These are phyloP conservation scores for Hipposideros larvatus DNA, from an alignment of 2,797 vertebrate species.

Conservation along the genomic window DNA sequence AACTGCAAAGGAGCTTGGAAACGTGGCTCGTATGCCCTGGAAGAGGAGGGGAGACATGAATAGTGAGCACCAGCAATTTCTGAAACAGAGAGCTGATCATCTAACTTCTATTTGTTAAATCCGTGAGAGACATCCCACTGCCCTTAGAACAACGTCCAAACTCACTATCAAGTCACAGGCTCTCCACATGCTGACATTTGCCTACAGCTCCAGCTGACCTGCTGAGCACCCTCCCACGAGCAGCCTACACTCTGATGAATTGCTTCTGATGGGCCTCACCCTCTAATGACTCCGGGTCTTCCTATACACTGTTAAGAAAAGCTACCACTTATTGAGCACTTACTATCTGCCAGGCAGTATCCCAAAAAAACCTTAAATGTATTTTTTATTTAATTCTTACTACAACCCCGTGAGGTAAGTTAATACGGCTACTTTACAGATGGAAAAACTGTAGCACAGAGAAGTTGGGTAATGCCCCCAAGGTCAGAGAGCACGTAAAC, in stretches of 20 bases:
- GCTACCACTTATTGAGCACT: neutral
- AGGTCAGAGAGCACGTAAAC: neutral
- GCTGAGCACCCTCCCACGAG: neutral
- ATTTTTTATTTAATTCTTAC: neutral
- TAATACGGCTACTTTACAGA: neutral
- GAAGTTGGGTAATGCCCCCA: neutral
- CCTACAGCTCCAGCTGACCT: neutral
- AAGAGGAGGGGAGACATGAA: neutral
- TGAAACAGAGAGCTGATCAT: neutral
- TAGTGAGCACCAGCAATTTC: neutral
- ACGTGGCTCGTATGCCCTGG: neutral
- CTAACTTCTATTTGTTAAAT: neutral
- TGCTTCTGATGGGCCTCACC: neutral
- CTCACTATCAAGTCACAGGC: neutral
- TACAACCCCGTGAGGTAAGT: neutral
- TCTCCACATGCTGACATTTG: neutral
- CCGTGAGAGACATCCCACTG: neutral
- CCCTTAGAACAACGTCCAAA: neutral
- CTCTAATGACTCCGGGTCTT: neutral
- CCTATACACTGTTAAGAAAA: neutral
- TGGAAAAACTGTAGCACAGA: neutral
- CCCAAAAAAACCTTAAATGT: neutral
- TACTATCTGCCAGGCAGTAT: neutral
- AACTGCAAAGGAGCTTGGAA: neutral
- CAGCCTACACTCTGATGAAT: neutral